Conservation (phyloP, 1,140 invertebrate genomes). For the Mizuhopecten yessoensis region DNA sequence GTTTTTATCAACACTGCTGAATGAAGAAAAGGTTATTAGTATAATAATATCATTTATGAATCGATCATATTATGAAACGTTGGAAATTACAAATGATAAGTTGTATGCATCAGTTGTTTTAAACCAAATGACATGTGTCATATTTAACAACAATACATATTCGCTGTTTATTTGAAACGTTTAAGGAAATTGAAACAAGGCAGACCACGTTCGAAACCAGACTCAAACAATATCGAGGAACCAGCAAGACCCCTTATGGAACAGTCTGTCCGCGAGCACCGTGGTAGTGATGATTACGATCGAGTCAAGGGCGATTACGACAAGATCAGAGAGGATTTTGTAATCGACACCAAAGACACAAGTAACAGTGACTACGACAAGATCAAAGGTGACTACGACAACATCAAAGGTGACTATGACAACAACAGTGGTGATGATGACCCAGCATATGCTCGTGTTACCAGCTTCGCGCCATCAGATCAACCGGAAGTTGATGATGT, state of each 20-base stretch:
- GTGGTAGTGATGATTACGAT: not conserved
- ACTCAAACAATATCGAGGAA: not conserved
- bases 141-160: not conserved
- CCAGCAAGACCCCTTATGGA: not conserved
- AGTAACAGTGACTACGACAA: not conserved
- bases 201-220: not conserved
- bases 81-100: too few relatives aligned
- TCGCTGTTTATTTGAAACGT: not conserved
- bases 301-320: not conserved
- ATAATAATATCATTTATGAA: too few relatives aligned
- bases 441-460: not conserved
- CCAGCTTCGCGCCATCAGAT: not conserved
- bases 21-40: too few relatives aligned
- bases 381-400: too few relatives aligned
- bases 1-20: too few relatives aligned
- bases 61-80: too few relatives aligned
- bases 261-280: not conserved
- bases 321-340: not conserved
- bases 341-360: not conserved
- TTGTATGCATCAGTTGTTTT: too few relatives aligned
- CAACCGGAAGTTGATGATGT: not conserved
- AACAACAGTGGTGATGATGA: not conserved
- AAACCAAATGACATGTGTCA: too few relatives aligned
- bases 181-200: not conserved
- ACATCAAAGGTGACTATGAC: too few relatives aligned